phyloP scores from a whole-genome alignment of 2,113 vertebrate species.

The Chamaetylas fuelleborni region DNA sequence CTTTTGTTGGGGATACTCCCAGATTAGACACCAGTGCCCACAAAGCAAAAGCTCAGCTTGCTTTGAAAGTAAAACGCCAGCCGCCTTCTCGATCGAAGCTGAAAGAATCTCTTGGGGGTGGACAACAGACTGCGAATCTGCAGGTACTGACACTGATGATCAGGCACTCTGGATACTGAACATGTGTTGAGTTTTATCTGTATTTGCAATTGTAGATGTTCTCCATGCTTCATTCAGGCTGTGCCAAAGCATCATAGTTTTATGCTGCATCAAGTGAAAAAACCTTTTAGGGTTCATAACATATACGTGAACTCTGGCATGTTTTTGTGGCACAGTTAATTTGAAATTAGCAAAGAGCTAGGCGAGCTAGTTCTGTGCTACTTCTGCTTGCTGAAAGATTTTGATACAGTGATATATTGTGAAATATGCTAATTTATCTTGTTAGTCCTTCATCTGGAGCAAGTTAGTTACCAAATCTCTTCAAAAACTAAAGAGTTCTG shows the following conservation, averaged over 20 bases:
- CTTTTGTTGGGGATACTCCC: conserved; percentile 82
- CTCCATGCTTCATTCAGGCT: neutral
- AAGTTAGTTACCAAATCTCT: neutral
- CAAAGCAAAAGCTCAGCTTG: conserved; percentile 85
- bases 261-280: neutral
- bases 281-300: neutral
- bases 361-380: neutral
- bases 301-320: neutral
- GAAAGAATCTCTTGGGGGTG: conserved; percentile 74
- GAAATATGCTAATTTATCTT: neutral
- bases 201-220: neutral
- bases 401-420: neutral
- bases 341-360: neutral
- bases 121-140: conserved; percentile 13
- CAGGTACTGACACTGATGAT: conserved; percentile 36
- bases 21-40: conserved; percentile 88
- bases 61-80: conserved; percentile 86
- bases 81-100: conserved; percentile 86
- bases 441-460: neutral
- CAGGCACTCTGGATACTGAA: neutral
- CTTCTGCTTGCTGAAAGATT: neutral
- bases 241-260: neutral
- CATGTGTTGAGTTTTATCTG: neutral
- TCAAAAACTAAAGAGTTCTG: neutral
- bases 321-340: neutral